Percentiles rank a stretch among this genome's conserved stretches.
These are phyloP conservation scores for Rhea pennata DNA, from an alignment of 2,113 vertebrate genomes.

Conservation along the genomic window DNA sequence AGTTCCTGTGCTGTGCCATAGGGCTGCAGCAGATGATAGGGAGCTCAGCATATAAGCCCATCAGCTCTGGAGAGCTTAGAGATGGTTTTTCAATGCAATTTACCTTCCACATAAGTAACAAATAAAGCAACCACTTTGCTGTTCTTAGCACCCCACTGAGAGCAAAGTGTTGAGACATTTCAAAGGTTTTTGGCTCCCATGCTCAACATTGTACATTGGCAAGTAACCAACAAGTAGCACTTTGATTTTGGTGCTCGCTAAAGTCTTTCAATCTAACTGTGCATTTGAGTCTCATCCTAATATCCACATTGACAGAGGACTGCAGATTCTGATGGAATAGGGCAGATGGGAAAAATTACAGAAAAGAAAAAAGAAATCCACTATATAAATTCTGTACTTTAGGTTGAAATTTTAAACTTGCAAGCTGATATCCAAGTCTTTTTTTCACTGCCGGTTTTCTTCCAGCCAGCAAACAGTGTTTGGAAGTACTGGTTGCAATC, in stretches of 20 bases:
- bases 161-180: conserved; percentile 14
- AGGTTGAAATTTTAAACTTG: conserved; percentile 53
- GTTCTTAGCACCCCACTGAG: background rate
- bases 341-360: conserved; percentile 59
- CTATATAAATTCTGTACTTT: conserved; percentile 34
- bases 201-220: background rate
- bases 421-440: background rate
- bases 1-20: background rate
- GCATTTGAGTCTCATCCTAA: background rate
- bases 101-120: background rate
- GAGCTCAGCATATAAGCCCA: background rate
- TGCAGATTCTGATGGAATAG: conserved; percentile 14
- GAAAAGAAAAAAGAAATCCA: conserved; percentile 27
- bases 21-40: background rate
- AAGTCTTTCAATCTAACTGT: background rate
- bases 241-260: background rate
- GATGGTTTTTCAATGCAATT: background rate
- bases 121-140: background rate
- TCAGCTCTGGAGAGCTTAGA: background rate
- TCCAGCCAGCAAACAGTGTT: background rate
- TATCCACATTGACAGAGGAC: background rate
- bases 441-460: conserved; percentile 16
- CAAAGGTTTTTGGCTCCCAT: background rate
- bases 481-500: background rate
- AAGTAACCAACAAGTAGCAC: background rate